Conservation (phyloP, 2,888 invertebrate genomes). For the Papilio gigon region DNA sequence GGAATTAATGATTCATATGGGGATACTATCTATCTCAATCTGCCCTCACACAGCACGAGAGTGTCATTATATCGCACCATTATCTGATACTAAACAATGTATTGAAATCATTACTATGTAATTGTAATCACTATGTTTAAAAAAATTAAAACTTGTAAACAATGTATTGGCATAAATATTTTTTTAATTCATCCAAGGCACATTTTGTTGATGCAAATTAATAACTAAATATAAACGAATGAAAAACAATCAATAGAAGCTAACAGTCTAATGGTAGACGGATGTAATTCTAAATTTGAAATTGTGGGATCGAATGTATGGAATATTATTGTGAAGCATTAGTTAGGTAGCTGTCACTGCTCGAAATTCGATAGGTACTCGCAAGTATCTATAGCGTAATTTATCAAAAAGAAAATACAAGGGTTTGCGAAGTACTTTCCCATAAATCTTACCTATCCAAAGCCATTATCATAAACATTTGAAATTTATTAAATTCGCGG, state of each 20-base stretch:
- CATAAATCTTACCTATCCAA: constrained; percentile 33
- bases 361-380: neutral
- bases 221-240: no score
- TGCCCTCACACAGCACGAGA: neutral
- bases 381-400: neutral
- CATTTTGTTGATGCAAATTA: no score
- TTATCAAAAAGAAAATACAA: constrained; percentile 19
- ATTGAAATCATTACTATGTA: constrained; percentile 5
- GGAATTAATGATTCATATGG: neutral
- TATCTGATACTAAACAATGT: neutral
- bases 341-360: neutral
- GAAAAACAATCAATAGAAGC: no score
- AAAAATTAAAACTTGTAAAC: constrained; percentile 2
- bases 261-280: no score
- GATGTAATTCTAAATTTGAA: no score
- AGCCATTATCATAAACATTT: constrained; percentile 35
- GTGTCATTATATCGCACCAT: neutral
- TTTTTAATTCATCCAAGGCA: no score
- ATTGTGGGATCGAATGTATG: neutral
- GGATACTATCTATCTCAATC: neutral
- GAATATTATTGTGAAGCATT: no score
- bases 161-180: neutral
- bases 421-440: constrained; percentile 6
- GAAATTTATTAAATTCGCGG: constrained; percentile 39
- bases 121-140: neutral